A percentile compares a stretch with the other conserved stretches of the same genome.
Conservation (phyloP, 2,888 invertebrate genomes). For the Xestia xanthographa region DNA sequence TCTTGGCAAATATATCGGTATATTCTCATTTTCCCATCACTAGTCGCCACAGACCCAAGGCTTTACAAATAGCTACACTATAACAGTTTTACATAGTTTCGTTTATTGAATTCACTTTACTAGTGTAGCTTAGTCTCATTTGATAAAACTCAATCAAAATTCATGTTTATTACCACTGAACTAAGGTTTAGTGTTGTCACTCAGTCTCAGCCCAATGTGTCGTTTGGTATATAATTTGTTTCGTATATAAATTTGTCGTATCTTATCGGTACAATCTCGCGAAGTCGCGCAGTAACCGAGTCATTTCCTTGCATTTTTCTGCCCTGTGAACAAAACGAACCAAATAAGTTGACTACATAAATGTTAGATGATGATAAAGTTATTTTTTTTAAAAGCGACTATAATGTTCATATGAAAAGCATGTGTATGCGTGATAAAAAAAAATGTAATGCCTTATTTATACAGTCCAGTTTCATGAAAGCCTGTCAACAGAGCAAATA, state of each 20-base stretch:
- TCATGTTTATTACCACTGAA: slow-evolving; percentile 41
- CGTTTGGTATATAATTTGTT: slow-evolving; percentile 51
- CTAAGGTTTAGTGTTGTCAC: slow-evolving; percentile 45
- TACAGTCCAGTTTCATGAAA: too few species aligned
- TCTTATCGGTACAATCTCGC: slow-evolving; percentile 96
- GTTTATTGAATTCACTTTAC: slow-evolving; percentile 49
- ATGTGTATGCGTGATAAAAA: too few species aligned
- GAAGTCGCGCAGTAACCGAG: slow-evolving; percentile 95
- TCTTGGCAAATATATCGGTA: not conserved
- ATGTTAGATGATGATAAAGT: not conserved
- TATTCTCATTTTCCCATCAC: not conserved
- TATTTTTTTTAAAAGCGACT: not conserved
- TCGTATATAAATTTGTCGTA: slow-evolving; percentile 34
- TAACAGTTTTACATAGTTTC: slow-evolving; percentile 51
- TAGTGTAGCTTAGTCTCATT: slow-evolving; percentile 49
- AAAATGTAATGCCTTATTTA: too few species aligned
- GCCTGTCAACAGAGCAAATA: not conserved
- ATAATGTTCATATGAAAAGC: not conserved
- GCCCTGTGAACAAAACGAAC: slow-evolving; percentile 90
- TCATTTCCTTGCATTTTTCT: slow-evolving; percentile 94
- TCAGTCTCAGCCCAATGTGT: slow-evolving; percentile 54
- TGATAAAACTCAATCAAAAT: slow-evolving; percentile 56
- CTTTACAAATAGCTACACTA: slow-evolving; percentile 52
- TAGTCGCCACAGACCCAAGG: slow-evolving; percentile 41
- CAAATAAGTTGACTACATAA: not conserved